Conservation (phyloP, 2,888 invertebrate genomes). For the Tetanocera ferruginea region DNA sequence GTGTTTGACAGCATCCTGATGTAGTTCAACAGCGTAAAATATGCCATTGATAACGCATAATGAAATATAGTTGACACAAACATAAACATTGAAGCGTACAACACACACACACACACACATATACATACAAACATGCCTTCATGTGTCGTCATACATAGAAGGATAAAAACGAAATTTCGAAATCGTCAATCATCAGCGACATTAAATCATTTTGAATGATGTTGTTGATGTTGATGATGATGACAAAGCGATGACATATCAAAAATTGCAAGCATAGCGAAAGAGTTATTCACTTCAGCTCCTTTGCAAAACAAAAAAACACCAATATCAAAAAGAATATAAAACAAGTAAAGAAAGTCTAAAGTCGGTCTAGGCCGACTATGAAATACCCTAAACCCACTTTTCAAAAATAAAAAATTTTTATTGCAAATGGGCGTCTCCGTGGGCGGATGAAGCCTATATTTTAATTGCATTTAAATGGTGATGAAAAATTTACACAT, state of each 20-base stretch:
- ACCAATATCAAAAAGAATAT: background rate
- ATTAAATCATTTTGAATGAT: constrained; percentile 59
- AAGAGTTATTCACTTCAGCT: background rate
- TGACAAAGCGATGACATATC: constrained; percentile 56
- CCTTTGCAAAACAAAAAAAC: background rate
- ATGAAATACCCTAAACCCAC: too few species aligned
- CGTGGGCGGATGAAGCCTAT: too few species aligned
- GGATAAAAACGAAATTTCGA: background rate
- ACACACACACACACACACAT: background rate
- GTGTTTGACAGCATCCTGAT: constrained; percentile 34
- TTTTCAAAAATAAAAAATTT: too few species aligned
- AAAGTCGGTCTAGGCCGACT: too few species aligned
- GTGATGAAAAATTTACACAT: too few species aligned
- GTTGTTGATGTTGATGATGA: constrained; percentile 48
- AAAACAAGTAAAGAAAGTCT: too few species aligned
- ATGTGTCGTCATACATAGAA: background rate
- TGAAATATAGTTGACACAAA: constrained; percentile 3
- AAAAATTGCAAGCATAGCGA: constrained; percentile 45
- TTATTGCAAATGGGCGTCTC: too few species aligned
- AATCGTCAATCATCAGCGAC: constrained; percentile 60
- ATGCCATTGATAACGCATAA: background rate
- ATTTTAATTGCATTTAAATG: too few species aligned
- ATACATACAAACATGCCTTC: background rate
- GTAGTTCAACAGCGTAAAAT: constrained; percentile 2
- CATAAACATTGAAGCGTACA: background rate